Evolutionary conservation across 2,797 vertebrate genomes (phyloP).

Genomic region (Scolopax rusticola): DNA sequence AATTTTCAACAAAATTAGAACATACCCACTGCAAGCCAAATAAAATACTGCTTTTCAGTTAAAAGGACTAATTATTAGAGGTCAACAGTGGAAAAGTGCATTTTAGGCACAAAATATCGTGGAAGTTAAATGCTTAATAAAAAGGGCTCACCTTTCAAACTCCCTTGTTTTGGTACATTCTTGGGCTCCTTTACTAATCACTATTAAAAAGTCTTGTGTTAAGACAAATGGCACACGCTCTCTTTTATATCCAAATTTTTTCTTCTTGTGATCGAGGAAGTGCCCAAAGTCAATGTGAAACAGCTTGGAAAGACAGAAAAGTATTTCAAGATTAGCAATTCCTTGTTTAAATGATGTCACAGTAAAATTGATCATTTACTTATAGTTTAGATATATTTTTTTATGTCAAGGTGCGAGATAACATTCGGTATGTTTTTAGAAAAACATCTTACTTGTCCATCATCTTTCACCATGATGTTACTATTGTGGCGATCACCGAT

Average conservation of each 20-base stretch:
- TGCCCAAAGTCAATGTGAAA: constrained; percentile 89
- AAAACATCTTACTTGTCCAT: constrained; percentile 82
- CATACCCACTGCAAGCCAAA: not conserved
- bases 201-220: constrained; percentile 87
- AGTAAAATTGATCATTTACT: not conserved
- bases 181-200: constrained; percentile 88
- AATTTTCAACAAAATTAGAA: not conserved
- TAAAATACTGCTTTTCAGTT: not conserved
- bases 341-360: not conserved
- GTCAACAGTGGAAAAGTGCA: not conserved
- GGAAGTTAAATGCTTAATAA: not conserved
- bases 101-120: not conserved
- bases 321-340: constrained; percentile 14
- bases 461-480: constrained; percentile 89
- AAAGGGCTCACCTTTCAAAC: constrained; percentile 82
- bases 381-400: not conserved
- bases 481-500: constrained; percentile 88
- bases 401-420: not conserved
- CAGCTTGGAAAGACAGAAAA: constrained; percentile 76
- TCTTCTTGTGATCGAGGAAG: constrained; percentile 88
- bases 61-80: not conserved
- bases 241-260: constrained; percentile 88
- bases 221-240: constrained; percentile 87
- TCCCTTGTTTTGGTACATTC: constrained; percentile 88
- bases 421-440: not conserved